A percentile compares a stretch with the other conserved stretches of the same genome.
Evolutionary conservation across 2,797 vertebrate species (phyloP).

Genomic region (Tokudaia muenninki): DNA sequence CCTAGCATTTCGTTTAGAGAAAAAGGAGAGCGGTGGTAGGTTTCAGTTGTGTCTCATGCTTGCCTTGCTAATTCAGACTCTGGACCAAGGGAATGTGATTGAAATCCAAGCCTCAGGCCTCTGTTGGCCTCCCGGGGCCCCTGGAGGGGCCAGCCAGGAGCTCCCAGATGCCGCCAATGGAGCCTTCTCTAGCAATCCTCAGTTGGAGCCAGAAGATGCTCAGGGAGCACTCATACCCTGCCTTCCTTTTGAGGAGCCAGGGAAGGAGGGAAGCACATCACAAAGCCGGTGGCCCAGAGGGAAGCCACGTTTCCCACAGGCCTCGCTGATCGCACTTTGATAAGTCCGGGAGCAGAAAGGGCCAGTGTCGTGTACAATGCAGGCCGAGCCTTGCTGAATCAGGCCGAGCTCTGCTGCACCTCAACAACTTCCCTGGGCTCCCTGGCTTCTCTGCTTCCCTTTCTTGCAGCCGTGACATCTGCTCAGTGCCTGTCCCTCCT

Average conservation of each 20-base stretch:
- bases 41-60: neutral
- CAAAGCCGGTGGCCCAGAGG: constrained; percentile 75
- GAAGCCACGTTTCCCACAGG: constrained; percentile 61
- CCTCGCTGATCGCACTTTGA: constrained; percentile 85
- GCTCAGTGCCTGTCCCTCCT: constrained; percentile 92
- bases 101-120: neutral
- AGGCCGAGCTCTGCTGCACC: constrained; percentile 87
- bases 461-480: constrained; percentile 94
- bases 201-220: neutral
- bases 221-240: neutral
- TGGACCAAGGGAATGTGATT: neutral
- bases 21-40: too few species aligned
- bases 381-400: constrained; percentile 77
- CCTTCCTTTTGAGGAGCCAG: constrained; percentile 31
- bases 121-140: neutral
- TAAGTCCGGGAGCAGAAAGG: constrained; percentile 81
- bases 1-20: neutral
- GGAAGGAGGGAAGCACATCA: neutral
- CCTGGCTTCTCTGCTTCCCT: constrained; percentile 85
- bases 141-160: accelerated
- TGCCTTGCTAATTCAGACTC: neutral
- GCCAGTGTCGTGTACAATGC: constrained; percentile 81
- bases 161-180: neutral
- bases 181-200: neutral
- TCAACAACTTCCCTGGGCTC: constrained; percentile 89